phyloP scores from a whole-genome alignment of 2,113 vertebrate genomes.

The Pachycephala philippinensis region DNA sequence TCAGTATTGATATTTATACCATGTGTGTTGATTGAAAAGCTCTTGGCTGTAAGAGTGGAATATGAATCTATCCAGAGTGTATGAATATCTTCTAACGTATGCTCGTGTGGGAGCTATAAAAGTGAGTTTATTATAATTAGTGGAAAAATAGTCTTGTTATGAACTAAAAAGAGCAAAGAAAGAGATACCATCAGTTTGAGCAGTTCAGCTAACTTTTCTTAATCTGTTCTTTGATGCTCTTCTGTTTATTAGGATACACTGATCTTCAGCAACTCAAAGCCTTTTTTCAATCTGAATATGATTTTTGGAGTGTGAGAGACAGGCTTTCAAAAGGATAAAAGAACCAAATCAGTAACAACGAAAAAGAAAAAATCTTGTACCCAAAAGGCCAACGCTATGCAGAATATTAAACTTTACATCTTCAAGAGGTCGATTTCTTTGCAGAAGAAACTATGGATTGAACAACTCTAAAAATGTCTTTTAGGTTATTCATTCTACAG shows the following conservation, averaged over 20 bases:
- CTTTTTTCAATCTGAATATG: background rate
- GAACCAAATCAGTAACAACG: background rate
- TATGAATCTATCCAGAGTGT: constrained; percentile 35
- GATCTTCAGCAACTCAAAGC: background rate
- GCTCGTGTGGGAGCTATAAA: constrained; percentile 15
- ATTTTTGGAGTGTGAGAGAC: background rate
- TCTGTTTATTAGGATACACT: background rate
- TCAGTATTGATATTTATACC: constrained; percentile 50
- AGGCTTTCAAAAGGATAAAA: background rate
- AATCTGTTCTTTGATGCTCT: background rate
- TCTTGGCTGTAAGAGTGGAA: constrained; percentile 44
- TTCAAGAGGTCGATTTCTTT: background rate
- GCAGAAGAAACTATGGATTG: background rate
- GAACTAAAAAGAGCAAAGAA: background rate
- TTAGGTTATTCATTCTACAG: background rate
- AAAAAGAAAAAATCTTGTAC: background rate
- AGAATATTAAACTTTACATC: background rate
- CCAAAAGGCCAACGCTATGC: background rate
- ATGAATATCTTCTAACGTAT: constrained; percentile 24
- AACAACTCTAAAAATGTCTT: background rate
- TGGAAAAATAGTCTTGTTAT: constrained; percentile 20
- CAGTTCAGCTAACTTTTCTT: background rate
- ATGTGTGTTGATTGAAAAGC: constrained; percentile 52
- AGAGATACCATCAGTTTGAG: background rate
- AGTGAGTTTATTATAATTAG: constrained; percentile 28